phyloP scores from a whole-genome alignment of 2,888 invertebrate species.

The Biston betularia region DNA sequence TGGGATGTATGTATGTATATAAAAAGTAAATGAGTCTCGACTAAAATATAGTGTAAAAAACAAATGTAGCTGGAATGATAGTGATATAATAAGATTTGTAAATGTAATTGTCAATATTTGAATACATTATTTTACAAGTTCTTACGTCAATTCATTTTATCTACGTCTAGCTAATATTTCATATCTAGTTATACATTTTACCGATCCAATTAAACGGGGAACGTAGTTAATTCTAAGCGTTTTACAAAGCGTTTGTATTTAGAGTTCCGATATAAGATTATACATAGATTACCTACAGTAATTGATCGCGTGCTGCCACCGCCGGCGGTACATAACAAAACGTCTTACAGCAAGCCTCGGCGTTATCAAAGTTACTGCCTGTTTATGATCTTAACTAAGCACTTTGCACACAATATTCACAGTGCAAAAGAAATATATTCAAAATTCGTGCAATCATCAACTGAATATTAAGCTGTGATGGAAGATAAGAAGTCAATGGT shows the following conservation, averaged over 20 bases:
- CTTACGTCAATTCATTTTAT: conserved; percentile 1
- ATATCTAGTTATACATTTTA: conserved; percentile 14
- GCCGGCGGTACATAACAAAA: conserved; percentile 5
- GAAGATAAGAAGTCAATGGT: too few species aligned
- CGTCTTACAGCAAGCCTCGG: background rate
- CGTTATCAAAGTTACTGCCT: background rate
- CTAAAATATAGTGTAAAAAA: background rate
- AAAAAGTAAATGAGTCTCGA: background rate
- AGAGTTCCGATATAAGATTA: background rate
- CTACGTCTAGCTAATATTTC: conserved; percentile 14
- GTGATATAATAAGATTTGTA: conserved; percentile 6
- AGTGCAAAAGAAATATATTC: background rate
- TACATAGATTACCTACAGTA: conserved; percentile 2
- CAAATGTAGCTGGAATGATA: conserved; percentile 4
- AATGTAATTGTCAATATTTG: background rate
- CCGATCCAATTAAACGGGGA: background rate
- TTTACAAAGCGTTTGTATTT: conserved; percentile 22
- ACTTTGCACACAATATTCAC: conserved; percentile 1
- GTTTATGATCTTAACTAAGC: background rate
- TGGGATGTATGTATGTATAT: background rate
- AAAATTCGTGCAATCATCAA: background rate
- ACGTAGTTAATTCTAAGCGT: conserved; percentile 3
- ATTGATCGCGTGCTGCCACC: conserved; percentile 15
- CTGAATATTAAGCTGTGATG: background rate
- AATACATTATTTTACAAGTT: conserved; percentile 10